A percentile compares a stretch with the other conserved stretches of the same genome.
Conservation (phyloP, 2,888 invertebrate genomes). For the Stictocephala bisonia region DNA sequence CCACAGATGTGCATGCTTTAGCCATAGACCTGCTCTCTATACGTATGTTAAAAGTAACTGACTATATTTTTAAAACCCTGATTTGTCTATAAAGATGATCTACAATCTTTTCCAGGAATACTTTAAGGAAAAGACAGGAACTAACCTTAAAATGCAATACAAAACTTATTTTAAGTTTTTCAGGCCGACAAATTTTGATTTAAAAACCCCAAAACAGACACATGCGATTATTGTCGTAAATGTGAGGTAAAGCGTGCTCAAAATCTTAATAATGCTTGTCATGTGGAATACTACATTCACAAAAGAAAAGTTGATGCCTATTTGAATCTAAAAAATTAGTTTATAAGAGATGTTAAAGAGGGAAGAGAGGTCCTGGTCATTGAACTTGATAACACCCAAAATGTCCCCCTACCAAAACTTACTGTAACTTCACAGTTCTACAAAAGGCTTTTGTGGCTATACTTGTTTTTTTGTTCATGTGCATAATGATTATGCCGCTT, state of each 20-base stretch:
- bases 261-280: constrained; percentile 48
- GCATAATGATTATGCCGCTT: constrained; percentile 50
- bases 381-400: constrained; percentile 56
- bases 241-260: constrained; percentile 44
- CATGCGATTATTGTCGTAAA: constrained; percentile 52
- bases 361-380: constrained; percentile 42
- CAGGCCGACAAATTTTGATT: constrained; percentile 47
- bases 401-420: constrained; percentile 54
- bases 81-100: constrained; percentile 34
- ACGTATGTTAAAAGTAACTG: constrained; percentile 13
- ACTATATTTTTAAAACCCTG: constrained; percentile 43
- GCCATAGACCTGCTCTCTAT: constrained; percentile 41
- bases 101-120: constrained; percentile 34
- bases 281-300: constrained; percentile 41
- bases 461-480: constrained; percentile 54
- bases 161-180: constrained; percentile 52
- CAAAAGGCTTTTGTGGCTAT: constrained; percentile 53
- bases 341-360: constrained; percentile 41
- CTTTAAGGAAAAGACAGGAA: constrained; percentile 41
- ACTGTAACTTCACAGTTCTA: constrained; percentile 49
- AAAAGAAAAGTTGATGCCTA: constrained; percentile 42
- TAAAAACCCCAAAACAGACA: constrained; percentile 50
- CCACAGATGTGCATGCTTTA: constrained; percentile 31
- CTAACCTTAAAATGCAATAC: constrained; percentile 44
- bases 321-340: constrained; percentile 5